These are phyloP conservation scores for Thaumetopoea pityocampa DNA, from an alignment of 1,140 invertebrate genomes.

Conservation along the genomic window DNA sequence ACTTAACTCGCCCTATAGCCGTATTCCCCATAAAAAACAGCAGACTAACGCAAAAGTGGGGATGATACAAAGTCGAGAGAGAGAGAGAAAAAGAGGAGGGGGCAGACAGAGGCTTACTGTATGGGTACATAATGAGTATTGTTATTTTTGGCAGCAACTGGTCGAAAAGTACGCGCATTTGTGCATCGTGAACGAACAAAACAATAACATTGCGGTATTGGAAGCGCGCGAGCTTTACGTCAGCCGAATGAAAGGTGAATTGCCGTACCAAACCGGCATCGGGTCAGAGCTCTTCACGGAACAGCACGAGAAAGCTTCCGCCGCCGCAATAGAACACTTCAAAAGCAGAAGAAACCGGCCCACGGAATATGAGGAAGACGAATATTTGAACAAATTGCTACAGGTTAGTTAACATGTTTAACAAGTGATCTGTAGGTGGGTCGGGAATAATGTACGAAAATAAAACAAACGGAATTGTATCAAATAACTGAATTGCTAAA, in stretches of 20 bases:
- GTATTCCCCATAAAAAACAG: no score
- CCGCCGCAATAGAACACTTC: background rate
- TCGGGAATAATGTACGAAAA: no score
- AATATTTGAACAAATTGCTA: no score
- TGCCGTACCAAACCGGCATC: background rate
- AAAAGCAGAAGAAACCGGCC: background rate
- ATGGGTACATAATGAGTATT: no score
- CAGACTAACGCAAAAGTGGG: no score
- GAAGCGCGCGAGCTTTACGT: slow-evolving; percentile 1
- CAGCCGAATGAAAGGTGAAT: background rate
- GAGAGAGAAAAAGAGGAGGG: background rate
- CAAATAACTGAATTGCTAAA: no score
- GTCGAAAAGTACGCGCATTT: background rate
- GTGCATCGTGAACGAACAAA: slow-evolving; percentile 1
- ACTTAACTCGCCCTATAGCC: no score
- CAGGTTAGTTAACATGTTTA: no score
- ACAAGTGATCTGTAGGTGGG: no score
- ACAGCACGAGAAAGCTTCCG: background rate
- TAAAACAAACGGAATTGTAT: no score
- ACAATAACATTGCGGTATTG: slow-evolving; percentile 2
- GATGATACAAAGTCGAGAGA: no score
- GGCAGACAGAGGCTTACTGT: no score
- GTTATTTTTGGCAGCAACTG: background rate
- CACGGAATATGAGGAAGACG: background rate
- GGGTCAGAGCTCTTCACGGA: background rate